Percentiles rank a stretch among this genome's conserved stretches.
These are phyloP conservation scores for Drosophila pachea DNA, from an alignment of 1,140 invertebrate genomes.

Conservation along the genomic window DNA sequence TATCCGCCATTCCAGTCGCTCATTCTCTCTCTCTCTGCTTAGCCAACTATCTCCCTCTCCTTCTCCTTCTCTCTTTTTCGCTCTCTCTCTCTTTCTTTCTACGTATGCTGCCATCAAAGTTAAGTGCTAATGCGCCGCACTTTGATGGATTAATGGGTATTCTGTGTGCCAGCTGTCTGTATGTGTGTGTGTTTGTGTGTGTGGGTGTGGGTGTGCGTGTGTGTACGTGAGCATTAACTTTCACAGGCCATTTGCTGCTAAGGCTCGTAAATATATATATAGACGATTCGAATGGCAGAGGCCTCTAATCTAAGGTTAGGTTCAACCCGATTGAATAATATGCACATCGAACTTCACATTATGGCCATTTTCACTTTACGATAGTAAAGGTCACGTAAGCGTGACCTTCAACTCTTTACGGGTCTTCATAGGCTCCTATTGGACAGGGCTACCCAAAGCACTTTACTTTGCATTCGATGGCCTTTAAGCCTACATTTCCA, in stretches of 20 bases:
- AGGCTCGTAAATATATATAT: conserved; percentile 37
- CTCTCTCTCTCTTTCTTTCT: background rate
- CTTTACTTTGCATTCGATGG: background rate
- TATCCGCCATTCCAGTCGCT: background rate
- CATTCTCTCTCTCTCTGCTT: background rate
- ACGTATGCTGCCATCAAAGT: conserved; percentile 26
- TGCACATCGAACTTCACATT: background rate
- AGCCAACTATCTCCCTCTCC: background rate
- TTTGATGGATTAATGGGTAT: conserved; percentile 46
- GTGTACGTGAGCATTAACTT: conserved; percentile 33
- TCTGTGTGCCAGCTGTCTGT: background rate
- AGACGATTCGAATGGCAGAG: conserved; percentile 6
- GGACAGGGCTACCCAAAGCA: too few relatives aligned
- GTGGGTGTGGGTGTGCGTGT: background rate
- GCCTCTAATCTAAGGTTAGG: conserved; percentile 2
- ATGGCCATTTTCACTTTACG: background rate
- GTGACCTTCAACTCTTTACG: too few relatives aligned
- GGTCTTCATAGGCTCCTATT: too few relatives aligned
- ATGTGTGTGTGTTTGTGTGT: background rate
- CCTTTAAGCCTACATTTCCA: background rate
- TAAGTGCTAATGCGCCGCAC: conserved; percentile 40
- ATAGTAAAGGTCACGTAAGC: too few relatives aligned
- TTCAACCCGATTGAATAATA: background rate
- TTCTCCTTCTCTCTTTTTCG: background rate
- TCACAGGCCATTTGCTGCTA: conserved; percentile 43